Evolutionary conservation across 1,140 invertebrate genomes (phyloP), one percentile per base, ranked within the genome.

Genomic region (Holotrichia oblita): DNA sequence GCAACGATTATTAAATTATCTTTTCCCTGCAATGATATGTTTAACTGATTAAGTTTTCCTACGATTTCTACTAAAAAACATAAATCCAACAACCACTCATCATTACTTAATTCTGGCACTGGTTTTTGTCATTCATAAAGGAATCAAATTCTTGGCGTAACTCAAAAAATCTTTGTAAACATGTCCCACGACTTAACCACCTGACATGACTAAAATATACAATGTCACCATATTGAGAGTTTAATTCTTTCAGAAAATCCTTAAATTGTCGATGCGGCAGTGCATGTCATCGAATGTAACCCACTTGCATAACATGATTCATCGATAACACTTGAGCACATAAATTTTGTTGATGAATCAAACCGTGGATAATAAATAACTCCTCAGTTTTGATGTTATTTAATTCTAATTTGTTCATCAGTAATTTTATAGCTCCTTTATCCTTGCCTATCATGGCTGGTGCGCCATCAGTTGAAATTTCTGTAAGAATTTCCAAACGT

Each of bases 221-320:
- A 59, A 85, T 76, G 55, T 87, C 83, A 73, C 76, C 78, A 83
- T 83, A 86, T 75, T 84, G 78, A 80, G n/a, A n/a, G 74, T 85
- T 80, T 41, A 85, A 79, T 79, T 85, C 82, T 76, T 80, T 79
- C 40, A 85, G 79, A 81, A 84, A 85, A 42, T 84, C 80, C 81
- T 84, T 80, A 80, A 87, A 86, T 77, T 85, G 80, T 22, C 82
- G 80, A 78, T 85, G 82, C 61, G 83, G n/a, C n/a, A n/a, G 84
- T 76, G 78, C 83, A 74, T 80, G 81, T 73, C 81, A 81, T 80
- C 82, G 77, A 78, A 86, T 86, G 69, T 81, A 84, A 79, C 87
- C 81, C 40, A 81, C 75, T 40, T 81, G 76, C 81, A 86, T 85
- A 72, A 86, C 81, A 83, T 84, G 77, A 79, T 80, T 76, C 75